These are phyloP conservation scores for Enteromius viviparus DNA, from an alignment of 2,797 vertebrate genomes.

Conservation along the genomic window DNA sequence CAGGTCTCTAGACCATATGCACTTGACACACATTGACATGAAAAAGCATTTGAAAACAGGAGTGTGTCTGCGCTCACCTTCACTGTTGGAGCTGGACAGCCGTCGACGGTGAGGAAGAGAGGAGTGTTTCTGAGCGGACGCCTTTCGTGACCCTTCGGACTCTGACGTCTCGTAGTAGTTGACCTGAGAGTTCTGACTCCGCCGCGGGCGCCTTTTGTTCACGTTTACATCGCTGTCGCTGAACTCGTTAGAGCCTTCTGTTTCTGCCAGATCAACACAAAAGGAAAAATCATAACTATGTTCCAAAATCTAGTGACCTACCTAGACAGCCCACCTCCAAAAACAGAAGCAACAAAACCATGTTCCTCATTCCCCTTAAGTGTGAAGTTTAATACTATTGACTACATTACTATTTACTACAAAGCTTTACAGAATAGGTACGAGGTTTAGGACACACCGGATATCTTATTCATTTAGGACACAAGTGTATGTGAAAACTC, in stretches of 20 bases:
- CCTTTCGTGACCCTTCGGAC: constrained; percentile 86
- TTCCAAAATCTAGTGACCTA: neutral
- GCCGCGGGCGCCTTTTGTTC: constrained; percentile 86
- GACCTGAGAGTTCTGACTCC: constrained; percentile 91
- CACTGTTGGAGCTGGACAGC: constrained; percentile 92
- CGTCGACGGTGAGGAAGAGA: constrained; percentile 81
- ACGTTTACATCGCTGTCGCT: constrained; percentile 88
- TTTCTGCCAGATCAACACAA: constrained; percentile 74
- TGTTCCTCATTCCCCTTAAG: neutral
- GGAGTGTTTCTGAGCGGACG: constrained; percentile 70
- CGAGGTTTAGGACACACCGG: neutral
- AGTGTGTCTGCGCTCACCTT: constrained; percentile 73
- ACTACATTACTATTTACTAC: neutral
- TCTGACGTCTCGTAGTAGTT: constrained; percentile 98
- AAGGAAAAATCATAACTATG: neutral
- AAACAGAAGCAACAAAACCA: neutral
- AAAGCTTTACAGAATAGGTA: neutral
- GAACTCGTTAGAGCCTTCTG: constrained; percentile 87
- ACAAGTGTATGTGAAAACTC: neutral
- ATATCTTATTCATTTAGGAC: neutral
- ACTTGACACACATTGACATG: too few species aligned
- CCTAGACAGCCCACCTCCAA: neutral
- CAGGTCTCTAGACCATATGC: too few species aligned
- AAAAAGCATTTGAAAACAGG: neutral
- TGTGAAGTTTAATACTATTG: too few species aligned